Evolutionary conservation across 2,888 invertebrate genomes (phyloP), one percentile per base, ranked within the genome.

Genomic region (Callinectes sapidus): DNA sequence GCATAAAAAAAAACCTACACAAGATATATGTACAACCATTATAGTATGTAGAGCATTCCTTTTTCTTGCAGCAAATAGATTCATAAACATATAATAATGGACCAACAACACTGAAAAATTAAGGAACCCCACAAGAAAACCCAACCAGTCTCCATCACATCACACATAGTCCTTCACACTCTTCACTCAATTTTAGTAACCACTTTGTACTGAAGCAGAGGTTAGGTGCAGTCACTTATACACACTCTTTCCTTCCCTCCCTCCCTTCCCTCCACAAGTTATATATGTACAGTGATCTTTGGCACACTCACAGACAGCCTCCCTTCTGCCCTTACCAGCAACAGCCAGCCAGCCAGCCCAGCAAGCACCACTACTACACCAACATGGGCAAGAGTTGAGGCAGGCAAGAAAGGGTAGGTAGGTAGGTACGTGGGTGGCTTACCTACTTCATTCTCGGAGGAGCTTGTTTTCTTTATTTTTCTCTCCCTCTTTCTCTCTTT

Each of bases 401-500:
- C 77, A 81, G 77, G 77, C 77, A 81, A 32, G 32, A 13, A 35
- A 1, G 6, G 42, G n/a, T n/a, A n/a, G 42, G 42, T 42, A 42
- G 42, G 42, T 42, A 42, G 42, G 42, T 42, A 42, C n/a, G 42
- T 42, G 42, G 77, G 10, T 28, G 77, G 32, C 77, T 81, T 81
- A 81, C 77, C 77, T 81, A 81, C 77, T 28, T 28, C 77, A 81
- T 28, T 81, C 77, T 81, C 77, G 77, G 77, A 81, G 77, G 77
- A 16, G 77, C 2, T 14, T 81, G 77, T 81, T 81, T 81, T 35
- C 77, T 81, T 71, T 81, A 81, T 32, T 32, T 81, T 81, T 14
- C 77, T 81, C 77, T 81, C 77, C 77, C 77, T 35, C 16, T 66
- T 55, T 71, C 89, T 39, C 89, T 92, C 91, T 92, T 90, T 61